Evolutionary conservation across 2,797 vertebrate species (phyloP), one percentile per base, ranked within the genome.

Genomic region (Poecilia wingei): DNA sequence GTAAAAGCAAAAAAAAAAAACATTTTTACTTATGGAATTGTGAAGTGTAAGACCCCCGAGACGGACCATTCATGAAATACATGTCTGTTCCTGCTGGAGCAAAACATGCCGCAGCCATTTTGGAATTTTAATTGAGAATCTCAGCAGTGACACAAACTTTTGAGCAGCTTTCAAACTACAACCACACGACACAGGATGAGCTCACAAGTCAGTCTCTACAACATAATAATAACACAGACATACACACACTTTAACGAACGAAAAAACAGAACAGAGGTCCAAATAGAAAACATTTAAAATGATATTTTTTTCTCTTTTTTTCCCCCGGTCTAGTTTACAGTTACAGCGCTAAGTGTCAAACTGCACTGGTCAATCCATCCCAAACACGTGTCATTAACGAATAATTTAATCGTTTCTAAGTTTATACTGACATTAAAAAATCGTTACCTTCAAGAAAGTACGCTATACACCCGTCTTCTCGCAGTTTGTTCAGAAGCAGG

Each of bases 381-480:
- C 8, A n/a, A 36, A 72, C 71, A 3, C 45, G 6, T 2, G 22
- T 31, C 7, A 16, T 49, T 9, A 4, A 47, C 5, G 28, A 47
- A 33, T 6, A 33, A 6, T 4, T 22, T 20, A 1, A 5, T 33
- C 16, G 7, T 66, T 47, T 20, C 3, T 18, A 1, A 6, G 0
- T 12, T 57, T n/a, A 57, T 12, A 45, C 75, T 18, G 28, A 74
- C 20, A 25, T 16, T 12, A 25, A 66, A 31, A 71, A 39, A 12
- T 1, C 0, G 33, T 89, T 90, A 98, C 98, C 98, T 96, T 99
- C 96, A 80, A 99, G 91, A 93, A 97, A 99, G 83, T 95, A 98
- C 0, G 97, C 98, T 77, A 96, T 96, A 86, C 97, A 99, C 47
- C 98, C 98, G 85, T 99, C 98, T 46, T 99, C 97, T 92, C 98